These are phyloP conservation scores for Sipha flava DNA, from an alignment of 1,140 invertebrate genomes.

Conservation along the genomic window DNA sequence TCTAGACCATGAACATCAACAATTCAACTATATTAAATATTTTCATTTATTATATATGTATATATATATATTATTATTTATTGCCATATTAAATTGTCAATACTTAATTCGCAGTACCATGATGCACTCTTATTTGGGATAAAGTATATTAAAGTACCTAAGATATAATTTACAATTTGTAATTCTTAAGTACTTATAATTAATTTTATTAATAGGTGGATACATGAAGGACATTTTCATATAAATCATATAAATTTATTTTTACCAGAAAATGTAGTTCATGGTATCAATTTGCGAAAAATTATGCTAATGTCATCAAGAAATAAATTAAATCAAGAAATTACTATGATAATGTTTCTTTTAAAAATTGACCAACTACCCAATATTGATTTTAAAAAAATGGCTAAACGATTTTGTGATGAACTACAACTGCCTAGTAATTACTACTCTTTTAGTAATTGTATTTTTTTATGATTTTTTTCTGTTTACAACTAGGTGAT, in stretches of 20 bases:
- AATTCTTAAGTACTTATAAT: too few species aligned
- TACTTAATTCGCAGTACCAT: too few species aligned
- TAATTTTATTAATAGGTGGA: background rate
- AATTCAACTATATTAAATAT: too few species aligned
- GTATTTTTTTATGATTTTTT: background rate
- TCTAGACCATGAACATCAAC: too few species aligned
- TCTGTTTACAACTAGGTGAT: background rate
- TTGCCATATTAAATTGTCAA: too few species aligned
- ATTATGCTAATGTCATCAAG: background rate
- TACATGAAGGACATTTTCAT: constrained; percentile 19
- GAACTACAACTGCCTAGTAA: constrained; percentile 20
- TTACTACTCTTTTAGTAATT: background rate
- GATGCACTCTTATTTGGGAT: too few species aligned
- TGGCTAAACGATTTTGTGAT: background rate
- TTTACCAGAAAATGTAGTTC: constrained; percentile 6
- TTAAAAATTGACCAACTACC: background rate
- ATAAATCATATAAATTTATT: constrained; percentile 12
- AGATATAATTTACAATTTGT: too few species aligned
- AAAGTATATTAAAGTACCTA: too few species aligned
- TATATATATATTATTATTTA: too few species aligned
- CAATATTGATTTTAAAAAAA: background rate
- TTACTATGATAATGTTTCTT: background rate
- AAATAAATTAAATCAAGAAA: background rate
- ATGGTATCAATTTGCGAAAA: background rate
- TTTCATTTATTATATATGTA: too few species aligned